Evolutionary conservation across 2,888 invertebrate genomes (phyloP).

Genomic region (Tipula vernalis): DNA sequence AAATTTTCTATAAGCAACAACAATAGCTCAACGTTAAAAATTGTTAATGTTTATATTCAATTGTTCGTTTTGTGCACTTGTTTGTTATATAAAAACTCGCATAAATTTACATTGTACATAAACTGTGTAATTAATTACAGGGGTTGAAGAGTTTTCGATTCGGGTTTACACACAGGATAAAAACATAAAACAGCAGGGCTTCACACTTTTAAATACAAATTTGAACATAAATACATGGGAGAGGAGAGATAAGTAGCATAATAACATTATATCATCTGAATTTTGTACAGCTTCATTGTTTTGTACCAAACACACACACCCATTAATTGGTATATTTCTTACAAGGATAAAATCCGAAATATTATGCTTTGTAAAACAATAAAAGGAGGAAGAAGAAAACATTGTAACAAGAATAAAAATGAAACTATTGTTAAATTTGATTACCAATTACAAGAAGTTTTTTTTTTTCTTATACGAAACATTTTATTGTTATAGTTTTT

Average conservation of each 20-base stretch:
- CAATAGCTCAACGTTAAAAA: background rate
- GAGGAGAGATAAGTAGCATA: background rate
- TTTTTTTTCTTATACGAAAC: background rate
- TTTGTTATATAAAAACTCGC: background rate
- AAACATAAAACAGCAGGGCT: background rate
- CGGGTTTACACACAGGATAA: background rate
- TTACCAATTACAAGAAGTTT: slow-evolving; percentile 4
- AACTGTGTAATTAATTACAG: background rate
- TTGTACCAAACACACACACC: background rate
- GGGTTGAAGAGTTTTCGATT: background rate
- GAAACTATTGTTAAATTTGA: background rate
- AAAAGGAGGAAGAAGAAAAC: background rate
- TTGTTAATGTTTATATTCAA: background rate
- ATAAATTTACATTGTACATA: background rate
- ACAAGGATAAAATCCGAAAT: background rate
- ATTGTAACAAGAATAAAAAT: background rate
- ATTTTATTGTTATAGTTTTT: slow-evolving; percentile 4
- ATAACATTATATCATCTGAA: background rate
- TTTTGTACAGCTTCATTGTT: background rate
- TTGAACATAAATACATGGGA: background rate
- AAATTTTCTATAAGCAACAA: background rate
- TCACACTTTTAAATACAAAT: background rate
- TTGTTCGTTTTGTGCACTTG: background rate
- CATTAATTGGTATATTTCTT: background rate
- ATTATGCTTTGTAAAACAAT: background rate